Base-by-base conservation (phyloP, 2,113 vertebrate species). In the Chlorodrepanis virens region DNA sequence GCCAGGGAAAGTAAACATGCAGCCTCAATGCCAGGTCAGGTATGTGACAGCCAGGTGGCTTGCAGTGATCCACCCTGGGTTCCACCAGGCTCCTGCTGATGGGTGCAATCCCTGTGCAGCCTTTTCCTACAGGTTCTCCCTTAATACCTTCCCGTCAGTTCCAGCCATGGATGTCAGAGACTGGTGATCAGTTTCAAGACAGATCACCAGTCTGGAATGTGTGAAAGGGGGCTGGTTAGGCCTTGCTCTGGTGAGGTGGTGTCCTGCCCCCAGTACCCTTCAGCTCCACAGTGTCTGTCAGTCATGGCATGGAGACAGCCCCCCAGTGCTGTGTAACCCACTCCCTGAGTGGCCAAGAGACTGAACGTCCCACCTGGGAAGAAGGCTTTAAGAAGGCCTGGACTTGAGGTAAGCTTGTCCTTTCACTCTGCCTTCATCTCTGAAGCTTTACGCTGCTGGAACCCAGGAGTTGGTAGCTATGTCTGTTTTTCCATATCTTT, bases 81-180 rank as follows among this genome's bases (percentile, higher is more conserved):
- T 76, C 53, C 57, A 31, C 37, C 29, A 44, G 63, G 15, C 35
- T 64, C n/a, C 54, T 87, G 83, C 39, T 79, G 67, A 16, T 28
- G 42, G 13, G 17, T 44, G 12, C 42, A 21, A 39, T 29, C 3
- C 0, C 1, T 45, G 12, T 11, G 14, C 20, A 56, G 49, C 10
- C 14, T 74, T 76, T 39, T 35, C 35, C 45, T 77, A 15, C 7
- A 17, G 29, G 12, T 53, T 67, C 27, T 64, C 67, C 2, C 0
- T 78, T 70, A 25, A 6, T 83, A 3, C 4, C 12, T 71, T 69
- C 39, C 21, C 67, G 5, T 65, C 59, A 53, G 27, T 16, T 44
- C 60, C 24, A 79, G 24, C 31, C 24, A 9, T 35, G 31, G 18
- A 9, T 64, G 11, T 28, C 31, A 79, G 19, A 44, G 31, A 4